Percentiles rank a stretch among this genome's conserved stretches.
These are phyloP conservation scores for Fragum sueziense DNA, from an alignment of 2,888 invertebrate species.

Conservation along the genomic window DNA sequence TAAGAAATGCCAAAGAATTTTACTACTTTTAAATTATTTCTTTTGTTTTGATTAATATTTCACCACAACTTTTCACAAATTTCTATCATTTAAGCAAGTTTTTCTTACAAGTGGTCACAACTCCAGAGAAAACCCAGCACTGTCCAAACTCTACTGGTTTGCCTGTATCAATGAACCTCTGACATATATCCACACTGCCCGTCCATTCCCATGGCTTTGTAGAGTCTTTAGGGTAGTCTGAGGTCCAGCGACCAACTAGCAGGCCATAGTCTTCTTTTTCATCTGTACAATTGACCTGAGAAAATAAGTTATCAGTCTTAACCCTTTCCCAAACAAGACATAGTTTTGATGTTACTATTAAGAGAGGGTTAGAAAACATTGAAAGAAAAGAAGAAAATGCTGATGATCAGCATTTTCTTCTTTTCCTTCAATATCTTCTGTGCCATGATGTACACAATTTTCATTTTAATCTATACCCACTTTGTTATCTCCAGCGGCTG, in stretches of 20 bases:
- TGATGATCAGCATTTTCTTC: no score
- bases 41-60: not conserved
- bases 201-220: conserved; percentile 77
- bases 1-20: no score
- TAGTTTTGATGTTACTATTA: no score
- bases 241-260: conserved; percentile 76
- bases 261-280: conserved; percentile 66
- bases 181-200: conserved; percentile 78
- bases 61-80: not conserved
- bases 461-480: not conserved
- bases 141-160: conserved; percentile 78
- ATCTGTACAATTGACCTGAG: conserved; percentile 65
- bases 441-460: not conserved
- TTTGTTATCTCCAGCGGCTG: no score
- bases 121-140: conserved; percentile 80
- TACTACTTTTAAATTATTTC: not conserved
- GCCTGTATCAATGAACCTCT: conserved; percentile 70
- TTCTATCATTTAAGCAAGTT: not conserved
- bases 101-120: conserved; percentile 76
- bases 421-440: not conserved
- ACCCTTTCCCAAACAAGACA: no score
- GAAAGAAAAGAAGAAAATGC: no score
- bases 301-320: no score
- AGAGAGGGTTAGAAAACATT: no score
- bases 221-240: conserved; percentile 69